Base-by-base conservation (phyloP, 92 coral and sea anemone genomes). In the Palythoa grandiflora region DNA sequence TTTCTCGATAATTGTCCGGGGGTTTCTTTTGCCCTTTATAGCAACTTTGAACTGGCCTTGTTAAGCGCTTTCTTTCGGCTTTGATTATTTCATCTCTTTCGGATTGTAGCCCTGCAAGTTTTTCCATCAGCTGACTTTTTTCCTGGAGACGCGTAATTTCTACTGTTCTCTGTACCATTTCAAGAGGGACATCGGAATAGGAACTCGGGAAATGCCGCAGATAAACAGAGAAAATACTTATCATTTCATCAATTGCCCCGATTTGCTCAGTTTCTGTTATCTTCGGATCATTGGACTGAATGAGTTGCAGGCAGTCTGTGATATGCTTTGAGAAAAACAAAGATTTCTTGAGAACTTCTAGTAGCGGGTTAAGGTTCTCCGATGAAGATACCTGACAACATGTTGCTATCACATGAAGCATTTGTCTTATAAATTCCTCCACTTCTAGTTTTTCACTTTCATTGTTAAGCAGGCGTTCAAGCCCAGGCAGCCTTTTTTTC, bases 1-100 rank as follows among this genome's bases (percentile, higher is more conserved):
- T 89, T 68, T 91, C 89, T 66, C 93, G 89, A 57, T 85, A 94
- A 21, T 94, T 91, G 57, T 94, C 92, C 28, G 98, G 98, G 4
- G 98, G 95, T n/a, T 88, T 87, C 54, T 57, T 15, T 3, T 86
- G 78, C 1, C 15, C 28, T 20, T 68, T 44, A 44, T 44, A 44
- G 7, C 50, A 44, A 44, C 50, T 44, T 3, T 72, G 59, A 57
- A 75, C 28, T 17, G 89, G 77, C 87, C 78, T 92, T 51, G 61
- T 52, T 15, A 36, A 78, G 9, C 93, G 86, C 38, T 88, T 85
- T 60, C 88, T 83, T 40, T 72, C 74, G 38, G 80, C 81, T 72
- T 63, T 90, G 52, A 93, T 90, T 59, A 88, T 8, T 48, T 93
- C 88, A 66, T 90, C 89, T 79, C 95, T 74, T 51, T 86, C 90